phyloP scores from a whole-genome alignment of 2,113 vertebrate genomes.

The Tamias sibiricus region DNA sequence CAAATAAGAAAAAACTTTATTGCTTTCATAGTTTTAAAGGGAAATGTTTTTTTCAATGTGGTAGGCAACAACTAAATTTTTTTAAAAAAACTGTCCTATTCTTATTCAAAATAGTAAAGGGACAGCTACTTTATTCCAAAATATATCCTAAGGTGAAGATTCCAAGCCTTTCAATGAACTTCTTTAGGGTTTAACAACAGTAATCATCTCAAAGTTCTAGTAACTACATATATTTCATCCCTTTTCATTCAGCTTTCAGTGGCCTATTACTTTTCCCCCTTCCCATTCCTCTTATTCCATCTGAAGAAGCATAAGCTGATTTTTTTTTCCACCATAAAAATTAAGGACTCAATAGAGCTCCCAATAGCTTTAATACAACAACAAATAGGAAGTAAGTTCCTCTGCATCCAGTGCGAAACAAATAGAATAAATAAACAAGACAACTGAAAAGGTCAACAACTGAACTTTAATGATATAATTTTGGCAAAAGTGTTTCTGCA shows the following conservation, averaged over 20 bases:
- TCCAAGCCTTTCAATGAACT: not conserved
- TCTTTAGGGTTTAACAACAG: not conserved
- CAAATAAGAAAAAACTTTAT: not conserved
- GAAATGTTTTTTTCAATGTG: not conserved
- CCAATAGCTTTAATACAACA: not conserved
- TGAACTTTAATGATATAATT: slow-evolving; percentile 71
- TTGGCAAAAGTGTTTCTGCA: slow-evolving; percentile 60
- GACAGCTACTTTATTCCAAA: not conserved
- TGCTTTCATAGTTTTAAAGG: not conserved
- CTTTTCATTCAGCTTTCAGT: not conserved
- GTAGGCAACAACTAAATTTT: not conserved
- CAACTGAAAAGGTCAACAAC: slow-evolving; percentile 53
- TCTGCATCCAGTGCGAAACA: not conserved
- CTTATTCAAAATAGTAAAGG: not conserved
- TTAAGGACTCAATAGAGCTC: not conserved
- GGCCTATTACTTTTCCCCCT: not conserved
- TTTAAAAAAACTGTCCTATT: not conserved
- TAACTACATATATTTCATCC: not conserved
- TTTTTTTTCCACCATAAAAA: not conserved
- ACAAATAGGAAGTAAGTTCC: not conserved
- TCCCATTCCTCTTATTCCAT: not conserved
- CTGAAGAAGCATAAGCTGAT: not conserved
- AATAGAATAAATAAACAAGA: not conserved
- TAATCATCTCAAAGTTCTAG: not conserved
- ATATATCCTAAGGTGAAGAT: not conserved